phyloP scores from a whole-genome alignment of 2,113 vertebrate species.

The Marcusenius ussheri region DNA sequence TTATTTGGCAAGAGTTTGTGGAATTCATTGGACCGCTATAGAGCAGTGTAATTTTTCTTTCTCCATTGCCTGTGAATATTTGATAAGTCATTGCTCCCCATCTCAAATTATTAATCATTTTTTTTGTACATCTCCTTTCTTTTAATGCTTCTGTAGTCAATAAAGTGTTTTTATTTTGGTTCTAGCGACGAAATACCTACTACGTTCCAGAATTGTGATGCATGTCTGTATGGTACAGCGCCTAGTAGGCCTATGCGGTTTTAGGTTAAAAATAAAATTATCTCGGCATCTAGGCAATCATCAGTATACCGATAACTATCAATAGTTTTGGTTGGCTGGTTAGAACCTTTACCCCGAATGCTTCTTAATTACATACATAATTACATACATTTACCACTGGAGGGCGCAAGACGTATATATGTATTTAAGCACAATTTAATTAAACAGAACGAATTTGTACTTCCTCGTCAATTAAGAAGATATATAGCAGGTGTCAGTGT shows the following conservation, averaged over 20 bases:
- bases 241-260: not conserved
- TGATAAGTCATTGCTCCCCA: not conserved
- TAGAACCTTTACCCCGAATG: not conserved
- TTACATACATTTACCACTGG: not conserved
- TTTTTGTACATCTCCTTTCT: not conserved
- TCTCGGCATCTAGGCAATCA: not conserved
- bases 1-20: not conserved
- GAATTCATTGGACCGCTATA: not conserved
- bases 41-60: not conserved
- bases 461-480: not conserved
- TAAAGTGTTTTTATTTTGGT: not conserved
- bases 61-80: not conserved
- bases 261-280: not conserved
- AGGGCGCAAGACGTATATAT: slow-evolving; percentile 2
- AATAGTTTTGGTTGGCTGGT: not conserved
- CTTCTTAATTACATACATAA: not conserved
- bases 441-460: not conserved
- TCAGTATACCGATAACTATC: not conserved
- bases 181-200: not conserved
- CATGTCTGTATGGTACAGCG: not conserved
- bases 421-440: not conserved
- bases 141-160: not conserved
- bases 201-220: not conserved
- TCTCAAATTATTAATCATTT: not conserved
- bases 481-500: not conserved